These are phyloP conservation scores for Molanna angustata DNA, from an alignment of 2,888 invertebrate genomes.

Conservation along the genomic window DNA sequence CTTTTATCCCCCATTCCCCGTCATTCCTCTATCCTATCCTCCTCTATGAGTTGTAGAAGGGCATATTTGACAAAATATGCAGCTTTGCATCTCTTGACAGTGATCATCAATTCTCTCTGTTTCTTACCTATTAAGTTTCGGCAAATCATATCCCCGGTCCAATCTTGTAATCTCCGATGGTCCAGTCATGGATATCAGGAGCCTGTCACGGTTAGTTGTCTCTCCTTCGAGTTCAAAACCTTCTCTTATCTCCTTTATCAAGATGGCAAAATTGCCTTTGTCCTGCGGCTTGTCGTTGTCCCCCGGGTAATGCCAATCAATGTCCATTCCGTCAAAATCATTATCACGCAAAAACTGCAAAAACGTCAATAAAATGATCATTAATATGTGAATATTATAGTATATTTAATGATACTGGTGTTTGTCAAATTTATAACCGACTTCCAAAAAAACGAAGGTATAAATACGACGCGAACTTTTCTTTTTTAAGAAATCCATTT, in stretches of 20 bases:
- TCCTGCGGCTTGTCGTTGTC: neutral
- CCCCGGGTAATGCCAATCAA: slow-evolving; percentile 71
- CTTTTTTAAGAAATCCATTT: too few species aligned
- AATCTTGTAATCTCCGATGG: neutral
- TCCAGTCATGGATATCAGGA: neutral
- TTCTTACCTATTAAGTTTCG: neutral
- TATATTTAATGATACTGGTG: too few species aligned
- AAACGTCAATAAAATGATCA: neutral
- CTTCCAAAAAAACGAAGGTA: too few species aligned
- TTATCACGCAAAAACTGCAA: slow-evolving; percentile 56
- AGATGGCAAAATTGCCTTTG: neutral
- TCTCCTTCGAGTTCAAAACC: neutral
- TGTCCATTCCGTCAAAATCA: slow-evolving; percentile 68
- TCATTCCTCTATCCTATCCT: too few species aligned
- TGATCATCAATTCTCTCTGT: too few species aligned
- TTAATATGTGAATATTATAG: too few species aligned
- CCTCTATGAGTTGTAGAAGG: too few species aligned
- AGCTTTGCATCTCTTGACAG: too few species aligned
- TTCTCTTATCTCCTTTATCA: neutral
- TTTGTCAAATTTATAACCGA: too few species aligned
- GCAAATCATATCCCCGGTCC: slow-evolving; percentile 1
- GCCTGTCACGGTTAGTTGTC: neutral
- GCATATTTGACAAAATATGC: too few species aligned
- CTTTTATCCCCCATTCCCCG: too few species aligned
- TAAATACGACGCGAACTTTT: too few species aligned